Evolutionary conservation across 2,113 vertebrate genomes (phyloP).

Genomic region (Urocynchramus pylzowi): DNA sequence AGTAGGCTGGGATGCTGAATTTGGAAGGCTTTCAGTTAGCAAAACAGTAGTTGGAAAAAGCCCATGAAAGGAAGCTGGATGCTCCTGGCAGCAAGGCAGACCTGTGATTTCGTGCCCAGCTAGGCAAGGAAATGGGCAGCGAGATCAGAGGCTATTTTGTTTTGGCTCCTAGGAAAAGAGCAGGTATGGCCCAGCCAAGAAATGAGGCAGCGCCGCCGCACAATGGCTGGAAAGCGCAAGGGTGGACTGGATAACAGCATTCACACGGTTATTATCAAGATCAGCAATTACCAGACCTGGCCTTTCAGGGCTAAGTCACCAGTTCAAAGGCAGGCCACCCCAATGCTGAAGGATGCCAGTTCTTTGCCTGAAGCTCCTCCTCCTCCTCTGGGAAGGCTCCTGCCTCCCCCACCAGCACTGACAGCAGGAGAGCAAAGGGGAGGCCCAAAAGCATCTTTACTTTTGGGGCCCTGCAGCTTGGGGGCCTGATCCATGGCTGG

Average conservation of each 20-base stretch:
- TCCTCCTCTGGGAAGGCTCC: background rate
- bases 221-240: slow-evolving; percentile 14
- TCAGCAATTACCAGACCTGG: background rate
- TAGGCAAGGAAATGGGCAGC: slow-evolving; percentile 34
- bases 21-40: slow-evolving; percentile 1
- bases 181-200: background rate
- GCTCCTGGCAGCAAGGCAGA: background rate
- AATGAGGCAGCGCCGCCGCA: rapidly evolving
- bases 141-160: slow-evolving; percentile 1
- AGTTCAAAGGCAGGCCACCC: background rate
- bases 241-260: background rate
- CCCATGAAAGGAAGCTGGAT: background rate
- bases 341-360: background rate
- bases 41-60: background rate
- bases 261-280: background rate
- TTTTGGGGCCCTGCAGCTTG: rapidly evolving
- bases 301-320: background rate
- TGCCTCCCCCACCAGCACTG: rapidly evolving
- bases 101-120: background rate
- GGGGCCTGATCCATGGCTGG: background rate
- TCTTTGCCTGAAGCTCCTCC: background rate
- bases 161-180: background rate
- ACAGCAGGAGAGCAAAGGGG: background rate
- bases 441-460: background rate
- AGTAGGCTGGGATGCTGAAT: background rate